Conservation (phyloP, 2,888 invertebrate species). For the Deilephila porcellus region DNA sequence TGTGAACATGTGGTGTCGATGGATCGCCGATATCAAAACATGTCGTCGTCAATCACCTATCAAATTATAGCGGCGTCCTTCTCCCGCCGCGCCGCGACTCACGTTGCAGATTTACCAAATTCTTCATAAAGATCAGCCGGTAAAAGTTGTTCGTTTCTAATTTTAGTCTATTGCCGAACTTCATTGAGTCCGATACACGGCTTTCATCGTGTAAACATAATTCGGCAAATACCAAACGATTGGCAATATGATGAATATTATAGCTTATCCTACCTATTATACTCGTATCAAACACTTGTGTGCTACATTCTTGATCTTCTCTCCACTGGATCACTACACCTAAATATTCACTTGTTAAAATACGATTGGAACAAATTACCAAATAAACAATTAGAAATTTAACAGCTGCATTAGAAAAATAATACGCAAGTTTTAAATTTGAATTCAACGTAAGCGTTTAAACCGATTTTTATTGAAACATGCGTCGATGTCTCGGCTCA, state of each 20-base stretch:
- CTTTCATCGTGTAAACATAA: conserved; percentile 39
- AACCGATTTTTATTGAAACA: not conserved
- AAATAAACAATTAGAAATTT: not conserved
- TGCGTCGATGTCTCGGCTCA: not conserved
- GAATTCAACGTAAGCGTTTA: not conserved
- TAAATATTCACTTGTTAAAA: not conserved
- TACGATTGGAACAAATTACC: not conserved
- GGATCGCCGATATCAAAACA: conserved; percentile 51
- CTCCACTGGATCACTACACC: no score
- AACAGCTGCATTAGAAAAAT: not conserved
- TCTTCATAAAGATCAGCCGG: conserved; percentile 45
- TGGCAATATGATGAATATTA: not conserved
- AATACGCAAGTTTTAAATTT: not conserved
- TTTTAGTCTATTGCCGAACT: conserved; percentile 48
- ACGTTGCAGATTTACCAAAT: conserved; percentile 51
- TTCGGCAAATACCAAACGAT: conserved; percentile 33
- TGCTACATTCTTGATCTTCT: no score
- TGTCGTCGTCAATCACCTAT: conserved; percentile 54
- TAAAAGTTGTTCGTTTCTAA: conserved; percentile 45
- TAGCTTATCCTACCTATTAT: not conserved
- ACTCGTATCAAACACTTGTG: no score
- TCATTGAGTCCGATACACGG: conserved; percentile 45
- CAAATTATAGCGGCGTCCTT: conserved; percentile 44
- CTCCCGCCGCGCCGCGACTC: conserved; percentile 37
- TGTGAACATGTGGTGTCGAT: conserved; percentile 46